A percentile compares a stretch with the other conserved stretches of the same genome.
These are phyloP conservation scores for Ooceraea biroi DNA, from an alignment of 1,140 invertebrate genomes.

Conservation along the genomic window DNA sequence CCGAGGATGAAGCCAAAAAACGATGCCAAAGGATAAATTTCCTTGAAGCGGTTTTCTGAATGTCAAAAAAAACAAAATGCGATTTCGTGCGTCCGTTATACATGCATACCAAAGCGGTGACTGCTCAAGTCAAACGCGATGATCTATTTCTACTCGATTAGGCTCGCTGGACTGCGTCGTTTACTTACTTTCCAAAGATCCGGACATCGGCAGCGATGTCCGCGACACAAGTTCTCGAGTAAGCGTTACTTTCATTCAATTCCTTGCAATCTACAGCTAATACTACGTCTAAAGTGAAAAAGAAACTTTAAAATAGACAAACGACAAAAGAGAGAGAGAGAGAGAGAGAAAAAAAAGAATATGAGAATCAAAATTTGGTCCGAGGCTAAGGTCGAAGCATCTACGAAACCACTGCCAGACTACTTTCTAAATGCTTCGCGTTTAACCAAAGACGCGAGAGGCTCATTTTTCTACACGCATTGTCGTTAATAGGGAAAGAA, in stretches of 20 bases:
- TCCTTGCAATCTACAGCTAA: slow-evolving; percentile 29
- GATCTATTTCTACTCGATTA: background rate
- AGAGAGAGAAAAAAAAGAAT: background rate
- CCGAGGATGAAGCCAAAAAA: slow-evolving; percentile 72
- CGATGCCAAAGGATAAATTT: slow-evolving; percentile 79
- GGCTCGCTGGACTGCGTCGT: slow-evolving; percentile 2
- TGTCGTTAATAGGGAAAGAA: slow-evolving; percentile 78
- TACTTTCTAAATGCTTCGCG: slow-evolving; percentile 84
- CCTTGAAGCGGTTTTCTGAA: slow-evolving; percentile 75
- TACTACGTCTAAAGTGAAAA: background rate
- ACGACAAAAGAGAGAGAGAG: background rate
- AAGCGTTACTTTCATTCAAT: slow-evolving; percentile 43
- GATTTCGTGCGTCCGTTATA: slow-evolving; percentile 22
- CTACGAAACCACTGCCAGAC: slow-evolving; percentile 85
- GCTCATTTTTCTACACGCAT: slow-evolving; percentile 86
- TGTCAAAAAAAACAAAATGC: slow-evolving; percentile 43
- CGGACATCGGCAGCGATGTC: slow-evolving; percentile 32
- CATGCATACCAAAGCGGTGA: slow-evolving; percentile 11
- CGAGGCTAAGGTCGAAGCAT: slow-evolving; percentile 83
- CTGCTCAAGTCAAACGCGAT: slow-evolving; percentile 34
- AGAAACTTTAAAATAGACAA: background rate
- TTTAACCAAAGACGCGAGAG: slow-evolving; percentile 84
- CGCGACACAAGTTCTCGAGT: slow-evolving; percentile 19
- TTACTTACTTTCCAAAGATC: slow-evolving; percentile 2
- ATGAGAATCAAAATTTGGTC: slow-evolving; percentile 82